Evolutionary conservation across 2,888 invertebrate species (phyloP).

Genomic region (Andrena marginata): DNA sequence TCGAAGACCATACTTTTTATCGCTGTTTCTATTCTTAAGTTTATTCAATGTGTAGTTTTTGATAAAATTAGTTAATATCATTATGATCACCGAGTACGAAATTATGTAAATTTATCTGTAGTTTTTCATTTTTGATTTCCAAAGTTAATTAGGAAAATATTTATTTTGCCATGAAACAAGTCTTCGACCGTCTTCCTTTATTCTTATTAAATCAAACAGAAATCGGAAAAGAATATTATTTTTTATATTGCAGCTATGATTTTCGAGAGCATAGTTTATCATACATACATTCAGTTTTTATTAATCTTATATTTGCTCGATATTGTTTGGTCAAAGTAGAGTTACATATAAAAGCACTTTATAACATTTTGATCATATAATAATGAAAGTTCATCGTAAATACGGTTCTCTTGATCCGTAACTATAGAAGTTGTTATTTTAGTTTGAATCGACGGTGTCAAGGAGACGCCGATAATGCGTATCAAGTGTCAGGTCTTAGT

Average conservation of each 20-base stretch:
- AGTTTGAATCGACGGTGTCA: constrained; percentile 12
- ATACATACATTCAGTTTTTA: neutral
- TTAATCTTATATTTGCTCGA: neutral
- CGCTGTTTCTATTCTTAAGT: neutral
- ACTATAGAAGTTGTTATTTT: constrained; percentile 1
- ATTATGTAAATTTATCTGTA: no score
- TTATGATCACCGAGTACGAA: neutral
- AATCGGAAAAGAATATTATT: no score
- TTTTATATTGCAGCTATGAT: no score
- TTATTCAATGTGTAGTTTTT: neutral
- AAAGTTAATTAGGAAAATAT: no score
- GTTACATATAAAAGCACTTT: neutral
- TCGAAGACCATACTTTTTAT: no score
- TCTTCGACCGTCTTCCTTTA: no score
- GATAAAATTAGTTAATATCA: neutral
- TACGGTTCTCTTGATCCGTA: neutral
- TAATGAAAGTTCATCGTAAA: neutral
- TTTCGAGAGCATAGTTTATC: no score
- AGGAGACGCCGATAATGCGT: constrained; percentile 46
- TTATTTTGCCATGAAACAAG: no score
- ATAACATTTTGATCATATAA: neutral
- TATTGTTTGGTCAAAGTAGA: neutral
- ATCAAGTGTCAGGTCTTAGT: constrained; percentile 45
- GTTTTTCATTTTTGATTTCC: no score
- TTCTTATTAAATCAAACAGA: no score